phyloP scores from a whole-genome alignment of 2,888 invertebrate genomes.

The Lysandra bellargus region DNA sequence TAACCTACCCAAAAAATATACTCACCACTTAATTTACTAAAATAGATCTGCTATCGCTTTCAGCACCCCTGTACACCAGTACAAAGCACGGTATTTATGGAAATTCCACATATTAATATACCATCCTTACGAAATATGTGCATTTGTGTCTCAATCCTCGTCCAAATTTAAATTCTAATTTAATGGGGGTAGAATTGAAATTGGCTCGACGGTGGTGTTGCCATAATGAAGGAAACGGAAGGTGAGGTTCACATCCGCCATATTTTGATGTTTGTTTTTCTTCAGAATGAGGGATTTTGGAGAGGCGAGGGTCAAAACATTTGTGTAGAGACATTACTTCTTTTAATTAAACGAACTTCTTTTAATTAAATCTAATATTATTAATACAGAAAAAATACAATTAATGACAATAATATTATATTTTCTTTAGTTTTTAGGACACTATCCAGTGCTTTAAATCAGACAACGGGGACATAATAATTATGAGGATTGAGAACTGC shows the following conservation, averaged over 20 bases:
- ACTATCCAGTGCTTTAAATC: too few species aligned
- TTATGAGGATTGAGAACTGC: too few species aligned
- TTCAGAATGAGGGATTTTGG: conserved; percentile 48
- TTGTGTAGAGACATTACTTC: conserved; percentile 16
- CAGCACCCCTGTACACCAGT: conserved; percentile 33
- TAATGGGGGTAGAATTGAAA: not conserved
- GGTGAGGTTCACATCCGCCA: conserved; percentile 58
- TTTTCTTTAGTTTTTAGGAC: not conserved
- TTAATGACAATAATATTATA: not conserved
- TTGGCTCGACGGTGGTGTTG: not conserved
- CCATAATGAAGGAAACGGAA: conserved; percentile 53
- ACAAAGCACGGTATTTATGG: conserved; percentile 45
- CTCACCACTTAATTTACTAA: not conserved
- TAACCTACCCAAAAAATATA: not conserved
- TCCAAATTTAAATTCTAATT: conserved; percentile 24
- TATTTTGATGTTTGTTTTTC: conserved; percentile 49
- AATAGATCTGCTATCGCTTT: not conserved
- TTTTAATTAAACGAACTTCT: conserved; percentile 2
- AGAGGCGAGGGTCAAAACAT: conserved; percentile 42
- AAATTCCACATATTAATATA: conserved; percentile 49
- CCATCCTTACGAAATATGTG: conserved; percentile 35
- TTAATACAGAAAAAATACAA: not conserved
- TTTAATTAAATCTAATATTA: not conserved
- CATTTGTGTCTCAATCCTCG: not conserved
- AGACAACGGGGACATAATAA: too few species aligned